phyloP scores from a whole-genome alignment of 2,797 vertebrate species.

The Siniperca undulata region DNA sequence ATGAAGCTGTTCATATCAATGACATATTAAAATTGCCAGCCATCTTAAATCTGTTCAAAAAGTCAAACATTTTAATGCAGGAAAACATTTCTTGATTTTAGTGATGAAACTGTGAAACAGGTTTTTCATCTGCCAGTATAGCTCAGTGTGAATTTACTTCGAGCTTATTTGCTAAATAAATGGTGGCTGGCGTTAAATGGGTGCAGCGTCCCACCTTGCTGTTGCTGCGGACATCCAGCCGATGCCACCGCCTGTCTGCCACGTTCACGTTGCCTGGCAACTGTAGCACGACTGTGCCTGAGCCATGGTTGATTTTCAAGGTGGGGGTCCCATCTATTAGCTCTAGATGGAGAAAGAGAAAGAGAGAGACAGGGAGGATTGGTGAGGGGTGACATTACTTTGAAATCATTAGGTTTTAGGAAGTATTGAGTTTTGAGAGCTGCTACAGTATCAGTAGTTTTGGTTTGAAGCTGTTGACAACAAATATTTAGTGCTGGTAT shows the following conservation, averaged over 20 bases:
- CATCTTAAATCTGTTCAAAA: background rate
- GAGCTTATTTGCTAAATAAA: conserved; percentile 18
- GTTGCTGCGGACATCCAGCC: conserved; percentile 90
- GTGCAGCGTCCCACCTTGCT: conserved; percentile 86
- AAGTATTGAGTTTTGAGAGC: conserved; percentile 22
- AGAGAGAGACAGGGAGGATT: conserved; percentile 12
- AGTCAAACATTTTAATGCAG: background rate
- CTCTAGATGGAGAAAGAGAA: conserved; percentile 78
- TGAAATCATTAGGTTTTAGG: conserved; percentile 12
- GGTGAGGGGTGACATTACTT: conserved; percentile 17
- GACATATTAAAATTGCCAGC: background rate
- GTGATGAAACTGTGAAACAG: background rate
- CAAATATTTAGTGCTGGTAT: background rate
- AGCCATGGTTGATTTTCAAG: conserved; percentile 91
- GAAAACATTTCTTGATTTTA: background rate
- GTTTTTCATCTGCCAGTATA: background rate
- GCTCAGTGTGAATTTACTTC: background rate
- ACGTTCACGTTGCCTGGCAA: conserved; percentile 91
- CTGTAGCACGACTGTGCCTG: conserved; percentile 88
- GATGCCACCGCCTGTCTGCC: conserved; percentile 92
- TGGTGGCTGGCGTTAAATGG: conserved; percentile 11
- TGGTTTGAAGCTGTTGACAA: conserved; percentile 13
- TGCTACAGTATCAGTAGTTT: background rate
- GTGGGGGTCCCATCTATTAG: conserved; percentile 88
- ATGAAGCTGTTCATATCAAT: background rate